Base-by-base conservation (phyloP, 2,113 vertebrate species). In the Sphaerodactylus townsendi region DNA sequence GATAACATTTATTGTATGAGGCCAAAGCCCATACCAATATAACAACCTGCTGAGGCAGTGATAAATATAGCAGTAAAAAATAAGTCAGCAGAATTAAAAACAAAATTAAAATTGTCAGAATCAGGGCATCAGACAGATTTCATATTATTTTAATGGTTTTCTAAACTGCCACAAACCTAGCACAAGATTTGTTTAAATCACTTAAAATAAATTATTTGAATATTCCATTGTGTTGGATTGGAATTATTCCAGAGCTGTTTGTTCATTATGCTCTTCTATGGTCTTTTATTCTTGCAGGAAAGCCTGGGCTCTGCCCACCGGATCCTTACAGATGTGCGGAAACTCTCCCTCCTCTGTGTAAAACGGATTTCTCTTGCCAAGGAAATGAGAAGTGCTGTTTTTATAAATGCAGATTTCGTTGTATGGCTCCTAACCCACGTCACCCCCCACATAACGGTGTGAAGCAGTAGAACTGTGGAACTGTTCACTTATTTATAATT, bases 361-460 rank as follows among this genome's bases (percentile, higher is more conserved):
- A 0, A 25, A 23, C 0, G 28, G 75, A 85, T 72, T 23, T 0
- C 21, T 1, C 1, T 2, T 85, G 76, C 13, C 0, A 0, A 5
- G 39, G 17, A 79, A 23, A 2, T 9, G 5, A 65, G n/a, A 85
- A 85, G 3, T 79, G 83, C 33, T 85, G 76, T 48, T 0, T 23
- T 19, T 23, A 1, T 14, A 21, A 39, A 8, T 84, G 73, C 44
- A 35, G 15, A 9, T 14, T 50, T 50, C 82, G 30, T 10, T 84
- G 50, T 19, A 4, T 62, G 83, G 13, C 35, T 19, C 50, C 75
- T 48, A 1, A 0, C 10, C 9, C 3, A 53, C 46, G 35, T 33
- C 15, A 4, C 1, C 7, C 59, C 25, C 23, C 23, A 28, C 59
- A 62, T 25, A 25, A 62, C 25, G 59, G 59, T 62, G 25, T 10